These are phyloP conservation scores for Enteromius thamalakanensis DNA, from an alignment of 2,797 vertebrate genomes.

Conservation along the genomic window DNA sequence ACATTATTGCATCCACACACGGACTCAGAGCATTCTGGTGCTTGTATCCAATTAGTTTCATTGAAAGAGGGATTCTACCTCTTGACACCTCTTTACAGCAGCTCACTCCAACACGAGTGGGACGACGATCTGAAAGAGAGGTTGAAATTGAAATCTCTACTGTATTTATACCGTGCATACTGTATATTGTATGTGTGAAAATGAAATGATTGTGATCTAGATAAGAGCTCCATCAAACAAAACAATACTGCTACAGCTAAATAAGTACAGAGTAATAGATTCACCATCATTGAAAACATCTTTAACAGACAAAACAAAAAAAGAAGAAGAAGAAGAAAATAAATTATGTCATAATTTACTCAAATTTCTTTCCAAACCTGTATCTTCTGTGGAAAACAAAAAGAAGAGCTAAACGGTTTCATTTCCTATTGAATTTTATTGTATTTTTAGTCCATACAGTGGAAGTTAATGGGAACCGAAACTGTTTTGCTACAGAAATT, in stretches of 20 bases:
- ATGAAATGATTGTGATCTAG: background rate
- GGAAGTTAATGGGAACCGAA: background rate
- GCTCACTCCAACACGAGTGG: background rate
- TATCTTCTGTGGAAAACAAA: background rate
- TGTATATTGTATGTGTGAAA: background rate
- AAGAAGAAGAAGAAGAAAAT: too few relatives aligned
- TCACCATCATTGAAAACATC: background rate
- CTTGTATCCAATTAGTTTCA: conserved; percentile 16
- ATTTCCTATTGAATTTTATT: background rate
- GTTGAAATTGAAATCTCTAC: background rate
- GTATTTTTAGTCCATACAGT: background rate
- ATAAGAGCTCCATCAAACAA: background rate
- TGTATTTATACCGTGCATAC: background rate
- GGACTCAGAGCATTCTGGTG: background rate
- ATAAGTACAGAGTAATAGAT: background rate
- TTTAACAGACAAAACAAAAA: background rate
- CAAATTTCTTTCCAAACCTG: background rate
- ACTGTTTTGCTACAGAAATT: background rate
- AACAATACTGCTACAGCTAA: background rate
- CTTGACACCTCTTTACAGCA: conserved; percentile 46
- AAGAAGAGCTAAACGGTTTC: background rate
- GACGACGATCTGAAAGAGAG: conserved; percentile 47
- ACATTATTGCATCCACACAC: conserved; percentile 68
- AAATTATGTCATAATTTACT: background rate
- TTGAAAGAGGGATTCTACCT: fast-evolving